A percentile compares a stretch with the other conserved stretches of the same genome.
Conservation (phyloP, 2,113 vertebrate genomes). For the Vulpes vulpes region DNA sequence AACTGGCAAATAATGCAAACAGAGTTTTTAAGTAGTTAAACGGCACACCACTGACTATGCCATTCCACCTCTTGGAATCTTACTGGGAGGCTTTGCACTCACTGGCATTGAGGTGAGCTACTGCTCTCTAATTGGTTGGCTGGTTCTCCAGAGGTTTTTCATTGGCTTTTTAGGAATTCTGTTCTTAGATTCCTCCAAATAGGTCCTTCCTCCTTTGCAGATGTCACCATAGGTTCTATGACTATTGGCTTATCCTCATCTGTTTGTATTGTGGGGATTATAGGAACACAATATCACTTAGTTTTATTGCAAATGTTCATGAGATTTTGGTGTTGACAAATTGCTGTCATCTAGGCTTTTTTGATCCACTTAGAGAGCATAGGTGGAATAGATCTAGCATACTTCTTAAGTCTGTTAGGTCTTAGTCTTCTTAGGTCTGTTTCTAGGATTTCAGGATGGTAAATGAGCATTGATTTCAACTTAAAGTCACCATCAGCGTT, state of each 20-base stretch:
- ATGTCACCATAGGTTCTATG: background rate
- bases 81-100: background rate
- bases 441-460: background rate
- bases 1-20: background rate
- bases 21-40: background rate
- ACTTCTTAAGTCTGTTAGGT: background rate
- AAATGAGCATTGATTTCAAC: background rate
- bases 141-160: background rate
- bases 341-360: background rate
- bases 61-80: background rate
- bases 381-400: background rate
- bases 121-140: background rate
- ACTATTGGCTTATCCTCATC: background rate
- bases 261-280: background rate
- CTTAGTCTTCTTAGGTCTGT: background rate
- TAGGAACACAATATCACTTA: background rate
- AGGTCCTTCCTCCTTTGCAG: background rate
- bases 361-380: background rate
- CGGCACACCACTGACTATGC: background rate
- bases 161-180: background rate
- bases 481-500: background rate
- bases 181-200: background rate
- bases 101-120: background rate
- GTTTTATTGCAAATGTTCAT: background rate
- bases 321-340: background rate